phyloP scores from a whole-genome alignment of 2,113 vertebrate genomes.

The Perccottus glenii region DNA sequence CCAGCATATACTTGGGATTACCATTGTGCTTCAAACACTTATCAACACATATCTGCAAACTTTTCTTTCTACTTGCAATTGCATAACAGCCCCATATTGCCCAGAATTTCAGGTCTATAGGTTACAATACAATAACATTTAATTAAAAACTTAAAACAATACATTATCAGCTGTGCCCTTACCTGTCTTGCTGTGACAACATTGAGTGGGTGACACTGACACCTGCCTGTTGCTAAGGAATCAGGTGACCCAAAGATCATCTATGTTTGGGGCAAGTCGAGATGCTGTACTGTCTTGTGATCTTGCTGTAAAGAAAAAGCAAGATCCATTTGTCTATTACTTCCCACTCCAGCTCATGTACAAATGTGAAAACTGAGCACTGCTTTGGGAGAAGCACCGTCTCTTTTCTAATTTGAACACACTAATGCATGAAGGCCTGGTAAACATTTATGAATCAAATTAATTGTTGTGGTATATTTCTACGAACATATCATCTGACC shows the following conservation, averaged over 20 bases:
- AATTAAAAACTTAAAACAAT: not conserved
- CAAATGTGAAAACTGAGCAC: too few species aligned
- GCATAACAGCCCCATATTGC: too few species aligned
- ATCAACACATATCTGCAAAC: not conserved
- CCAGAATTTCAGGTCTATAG: too few species aligned
- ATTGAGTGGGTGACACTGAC: conserved; percentile 7
- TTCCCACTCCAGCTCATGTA: too few species aligned
- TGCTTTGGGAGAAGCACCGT: too few species aligned
- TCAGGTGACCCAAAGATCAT: conserved; percentile 45
- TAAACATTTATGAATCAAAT: too few species aligned
- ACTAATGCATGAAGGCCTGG: too few species aligned
- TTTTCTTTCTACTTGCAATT: not conserved
- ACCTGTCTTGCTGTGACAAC: not conserved
- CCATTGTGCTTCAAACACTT: not conserved
- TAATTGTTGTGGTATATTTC: too few species aligned
- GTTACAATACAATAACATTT: too few species aligned
- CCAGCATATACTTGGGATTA: not conserved
- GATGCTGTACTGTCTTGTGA: not conserved
- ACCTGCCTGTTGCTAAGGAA: conserved; percentile 54
- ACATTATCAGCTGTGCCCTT: not conserved
- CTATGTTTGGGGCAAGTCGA: not conserved
- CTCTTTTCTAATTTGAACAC: too few species aligned
- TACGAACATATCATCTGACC: too few species aligned
- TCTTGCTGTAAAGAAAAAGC: not conserved
- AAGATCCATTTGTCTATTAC: too few species aligned